A percentile compares a stretch with the other conserved stretches of the same genome.
phyloP scores from a whole-genome alignment of 2,888 invertebrate species.

The Eremobia ochroleuca region DNA sequence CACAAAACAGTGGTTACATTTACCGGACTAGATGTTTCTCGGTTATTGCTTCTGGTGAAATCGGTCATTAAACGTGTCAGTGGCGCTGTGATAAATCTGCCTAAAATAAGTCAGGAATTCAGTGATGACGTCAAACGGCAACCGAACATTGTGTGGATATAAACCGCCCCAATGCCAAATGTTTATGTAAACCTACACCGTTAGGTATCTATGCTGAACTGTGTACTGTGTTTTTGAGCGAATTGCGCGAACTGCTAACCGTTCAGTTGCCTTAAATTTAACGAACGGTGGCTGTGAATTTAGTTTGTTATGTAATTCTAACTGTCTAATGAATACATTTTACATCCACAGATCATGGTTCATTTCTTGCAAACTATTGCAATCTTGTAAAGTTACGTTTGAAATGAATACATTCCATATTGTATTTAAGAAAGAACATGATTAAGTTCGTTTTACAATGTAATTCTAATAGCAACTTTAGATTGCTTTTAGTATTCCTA shows the following conservation, averaged over 20 bases:
- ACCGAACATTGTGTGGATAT: constrained; percentile 68
- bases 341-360: neutral
- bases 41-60: constrained; percentile 45
- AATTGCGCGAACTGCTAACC: constrained; percentile 51
- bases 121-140: constrained; percentile 68
- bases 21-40: constrained; percentile 42
- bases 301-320: constrained; percentile 37
- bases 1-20: constrained; percentile 21
- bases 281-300: constrained; percentile 49
- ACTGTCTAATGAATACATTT: constrained; percentile 34
- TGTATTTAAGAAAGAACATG: constrained; percentile 3
- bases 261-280: constrained; percentile 60
- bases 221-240: constrained; percentile 50
- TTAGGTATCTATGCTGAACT: constrained; percentile 43
- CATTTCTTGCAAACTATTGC: constrained; percentile 16
- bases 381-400: constrained; percentile 4
- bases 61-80: constrained; percentile 63
- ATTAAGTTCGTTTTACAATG: constrained; percentile 15
- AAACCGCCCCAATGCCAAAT: constrained; percentile 69
- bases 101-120: constrained; percentile 68
- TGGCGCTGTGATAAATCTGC: constrained; percentile 63
- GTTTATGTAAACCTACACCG: constrained; percentile 67
- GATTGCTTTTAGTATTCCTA: constrained; percentile 14
- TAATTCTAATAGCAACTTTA: constrained; percentile 13
- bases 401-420: neutral